phyloP scores from a whole-genome alignment of 2,797 vertebrate genomes.

The Pseudomugil tenellus region DNA sequence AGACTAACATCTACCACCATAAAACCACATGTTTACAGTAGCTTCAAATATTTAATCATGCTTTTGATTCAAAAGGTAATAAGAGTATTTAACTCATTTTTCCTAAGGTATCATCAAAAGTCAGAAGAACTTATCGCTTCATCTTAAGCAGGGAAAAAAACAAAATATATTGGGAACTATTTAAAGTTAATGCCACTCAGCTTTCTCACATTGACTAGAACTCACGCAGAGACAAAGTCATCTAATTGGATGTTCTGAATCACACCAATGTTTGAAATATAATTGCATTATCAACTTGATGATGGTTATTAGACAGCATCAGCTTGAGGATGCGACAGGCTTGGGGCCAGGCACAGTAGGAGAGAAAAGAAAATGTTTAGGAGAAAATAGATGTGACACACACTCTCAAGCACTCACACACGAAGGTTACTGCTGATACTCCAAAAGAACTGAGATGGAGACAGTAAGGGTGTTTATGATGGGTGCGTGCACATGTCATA shows the following conservation, averaged over 20 bases:
- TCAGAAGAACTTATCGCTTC: not conserved
- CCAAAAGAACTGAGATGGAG: conserved; percentile 30
- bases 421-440: conserved; percentile 23
- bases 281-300: conserved; percentile 68
- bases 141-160: not conserved
- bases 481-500: conserved; percentile 25
- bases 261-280: conserved; percentile 57
- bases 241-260: conserved; percentile 64
- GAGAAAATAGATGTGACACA: conserved; percentile 35
- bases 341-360: conserved; percentile 44
- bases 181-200: conserved; percentile 18
- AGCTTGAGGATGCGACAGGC: conserved; percentile 52
- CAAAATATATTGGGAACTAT: conserved; percentile 12
- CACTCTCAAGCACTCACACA: conserved; percentile 12
- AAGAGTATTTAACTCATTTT: conserved; percentile 2
- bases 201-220: conserved; percentile 20
- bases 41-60: not conserved
- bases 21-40: not conserved
- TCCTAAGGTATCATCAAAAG: conserved; percentile 2
- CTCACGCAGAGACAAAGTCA: conserved; percentile 45
- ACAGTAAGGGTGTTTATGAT: conserved; percentile 35
- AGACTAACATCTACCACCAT: not conserved
- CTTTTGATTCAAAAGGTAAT: not conserved
- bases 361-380: conserved; percentile 33
- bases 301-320: conserved; percentile 66